These are phyloP conservation scores for Chlamydotis undulata DNA, from an alignment of 2,113 vertebrate species.

Conservation along the genomic window DNA sequence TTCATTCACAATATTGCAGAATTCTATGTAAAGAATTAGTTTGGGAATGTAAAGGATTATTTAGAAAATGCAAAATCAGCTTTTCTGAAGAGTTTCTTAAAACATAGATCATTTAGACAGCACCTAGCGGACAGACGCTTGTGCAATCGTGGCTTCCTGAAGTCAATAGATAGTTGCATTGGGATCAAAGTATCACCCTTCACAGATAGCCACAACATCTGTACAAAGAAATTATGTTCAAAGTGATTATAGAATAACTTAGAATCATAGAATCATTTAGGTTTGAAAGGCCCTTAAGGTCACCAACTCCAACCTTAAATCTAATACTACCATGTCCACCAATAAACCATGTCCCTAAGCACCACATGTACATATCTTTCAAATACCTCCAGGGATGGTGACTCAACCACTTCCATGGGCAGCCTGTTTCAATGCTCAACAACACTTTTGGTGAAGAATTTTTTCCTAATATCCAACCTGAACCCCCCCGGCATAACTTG, in stretches of 20 bases:
- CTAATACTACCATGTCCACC: not conserved
- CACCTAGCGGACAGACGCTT: not conserved
- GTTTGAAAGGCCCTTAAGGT: not conserved
- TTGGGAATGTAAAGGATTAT: not conserved
- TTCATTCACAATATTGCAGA: not conserved
- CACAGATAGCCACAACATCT: accelerated
- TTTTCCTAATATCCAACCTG: no score
- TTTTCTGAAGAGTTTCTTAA: not conserved
- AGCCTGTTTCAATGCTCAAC: no score
- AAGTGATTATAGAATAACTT: not conserved
- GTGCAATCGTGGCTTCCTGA: not conserved
- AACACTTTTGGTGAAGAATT: no score
- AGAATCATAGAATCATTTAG: not conserved
- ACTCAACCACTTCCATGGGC: no score
- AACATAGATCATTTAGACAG: not conserved
- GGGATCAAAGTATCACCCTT: not conserved
- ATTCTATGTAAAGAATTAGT: not conserved
- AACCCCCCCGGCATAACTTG: no score
- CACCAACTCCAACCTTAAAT: accelerated
- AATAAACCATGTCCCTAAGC: no score
- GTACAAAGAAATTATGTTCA: not conserved
- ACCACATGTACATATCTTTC: no score
- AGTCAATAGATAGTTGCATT: not conserved
- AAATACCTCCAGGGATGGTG: no score
- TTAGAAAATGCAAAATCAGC: not conserved